Percentiles rank a stretch among this genome's conserved stretches.
Conservation (phyloP, 2,797 vertebrate species). For the Holocentrus rufus region DNA sequence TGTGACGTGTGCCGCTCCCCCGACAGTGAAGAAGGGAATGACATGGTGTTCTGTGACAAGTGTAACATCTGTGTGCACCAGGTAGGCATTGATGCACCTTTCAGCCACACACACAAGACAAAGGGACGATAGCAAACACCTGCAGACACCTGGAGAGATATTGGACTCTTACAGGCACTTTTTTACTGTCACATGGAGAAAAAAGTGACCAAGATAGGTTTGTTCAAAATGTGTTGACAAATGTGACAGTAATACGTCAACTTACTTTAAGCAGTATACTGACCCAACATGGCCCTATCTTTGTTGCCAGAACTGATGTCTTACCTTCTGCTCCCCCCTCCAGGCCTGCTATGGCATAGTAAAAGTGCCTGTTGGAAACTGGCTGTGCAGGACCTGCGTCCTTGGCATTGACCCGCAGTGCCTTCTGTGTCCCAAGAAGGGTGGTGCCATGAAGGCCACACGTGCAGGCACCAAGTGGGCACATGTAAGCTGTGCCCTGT, state of each 20-base stretch:
- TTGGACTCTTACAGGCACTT: not conserved
- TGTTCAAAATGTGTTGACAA: not conserved
- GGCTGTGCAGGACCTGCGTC: slow-evolving; percentile 96
- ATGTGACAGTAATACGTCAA: not conserved
- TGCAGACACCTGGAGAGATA: not conserved
- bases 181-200: not conserved
- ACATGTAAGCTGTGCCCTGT: slow-evolving; percentile 98
- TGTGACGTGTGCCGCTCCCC: slow-evolving; percentile 98
- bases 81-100: slow-evolving; percentile 75
- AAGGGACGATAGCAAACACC: not conserved
- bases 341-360: slow-evolving; percentile 98
- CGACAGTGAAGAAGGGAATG: slow-evolving; percentile 97
- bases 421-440: slow-evolving; percentile 94
- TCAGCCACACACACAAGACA: not conserved
- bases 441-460: slow-evolving; percentile 98
- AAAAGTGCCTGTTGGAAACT: slow-evolving; percentile 96
- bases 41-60: slow-evolving; percentile 99
- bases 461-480: slow-evolving; percentile 96
- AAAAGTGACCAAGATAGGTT: not conserved
- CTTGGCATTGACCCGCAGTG: slow-evolving; percentile 94
- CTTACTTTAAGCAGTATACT: not conserved
- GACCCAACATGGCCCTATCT: too few relatives aligned
- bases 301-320: too few relatives aligned
- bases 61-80: slow-evolving; percentile 99
- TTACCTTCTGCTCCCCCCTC: not conserved